These are phyloP conservation scores for Gallirallus australis DNA, from an alignment of 2,797 vertebrate genomes.

Conservation along the genomic window DNA sequence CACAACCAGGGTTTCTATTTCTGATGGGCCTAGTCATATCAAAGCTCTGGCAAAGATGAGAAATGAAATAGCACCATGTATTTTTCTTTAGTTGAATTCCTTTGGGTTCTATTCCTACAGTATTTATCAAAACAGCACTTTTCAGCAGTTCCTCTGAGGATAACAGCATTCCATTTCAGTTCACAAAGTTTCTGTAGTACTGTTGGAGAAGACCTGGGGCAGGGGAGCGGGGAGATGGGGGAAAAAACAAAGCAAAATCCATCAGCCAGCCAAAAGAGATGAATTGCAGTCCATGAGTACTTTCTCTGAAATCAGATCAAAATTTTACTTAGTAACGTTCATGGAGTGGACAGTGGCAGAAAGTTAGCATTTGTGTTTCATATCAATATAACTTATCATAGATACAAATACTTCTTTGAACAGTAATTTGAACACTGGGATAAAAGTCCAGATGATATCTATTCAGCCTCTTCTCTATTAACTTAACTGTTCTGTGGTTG, in stretches of 20 bases:
- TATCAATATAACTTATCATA: neutral
- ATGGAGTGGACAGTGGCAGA: neutral
- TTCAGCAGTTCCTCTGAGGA: slow-evolving; percentile 52
- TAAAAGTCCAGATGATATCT: neutral
- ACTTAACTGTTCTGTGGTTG: neutral
- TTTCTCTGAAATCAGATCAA: slow-evolving; percentile 7
- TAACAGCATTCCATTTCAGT: slow-evolving; percentile 22
- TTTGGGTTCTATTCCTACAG: slow-evolving; percentile 49
- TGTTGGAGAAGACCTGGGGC: neutral
- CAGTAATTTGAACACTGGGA: neutral
- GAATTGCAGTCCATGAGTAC: neutral
- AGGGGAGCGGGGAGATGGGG: fast-evolving
- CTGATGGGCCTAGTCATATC: slow-evolving; percentile 2
- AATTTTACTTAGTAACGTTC: neutral
- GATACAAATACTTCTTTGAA: neutral
- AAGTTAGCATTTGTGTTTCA: neutral
- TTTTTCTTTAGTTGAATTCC: slow-evolving; percentile 57
- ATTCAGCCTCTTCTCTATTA: neutral
- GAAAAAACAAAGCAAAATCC: neutral
- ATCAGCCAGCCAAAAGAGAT: neutral
- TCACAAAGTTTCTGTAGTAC: slow-evolving; percentile 33
- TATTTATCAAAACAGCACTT: slow-evolving; percentile 72
- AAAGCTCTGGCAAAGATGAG: slow-evolving; percentile 42
- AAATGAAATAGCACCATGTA: slow-evolving; percentile 30
- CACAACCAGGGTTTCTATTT: neutral